phyloP scores from a whole-genome alignment of 2,113 vertebrate genomes.

The Empidonax traillii region DNA sequence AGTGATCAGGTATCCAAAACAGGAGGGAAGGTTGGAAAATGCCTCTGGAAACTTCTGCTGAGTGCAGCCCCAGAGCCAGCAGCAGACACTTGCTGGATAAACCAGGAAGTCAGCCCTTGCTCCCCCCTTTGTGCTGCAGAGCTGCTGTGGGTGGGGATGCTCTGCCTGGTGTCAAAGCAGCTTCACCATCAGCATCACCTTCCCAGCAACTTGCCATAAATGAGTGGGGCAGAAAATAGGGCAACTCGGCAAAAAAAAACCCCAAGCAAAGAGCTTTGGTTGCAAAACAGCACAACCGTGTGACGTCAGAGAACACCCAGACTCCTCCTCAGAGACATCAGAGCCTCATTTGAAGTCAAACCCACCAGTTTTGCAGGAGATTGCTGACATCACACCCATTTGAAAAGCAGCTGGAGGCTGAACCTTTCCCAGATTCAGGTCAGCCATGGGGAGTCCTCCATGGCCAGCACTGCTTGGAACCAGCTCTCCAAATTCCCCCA shows the following conservation, averaged over 20 bases:
- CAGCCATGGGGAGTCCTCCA: neutral
- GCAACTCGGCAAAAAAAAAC: neutral
- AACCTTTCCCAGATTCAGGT: neutral
- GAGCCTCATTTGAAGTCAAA: neutral
- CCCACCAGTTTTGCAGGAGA: neutral
- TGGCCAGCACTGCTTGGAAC: neutral
- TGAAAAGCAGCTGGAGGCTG: neutral
- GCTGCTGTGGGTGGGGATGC: neutral
- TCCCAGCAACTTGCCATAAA: fast-evolving
- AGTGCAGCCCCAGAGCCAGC: neutral
- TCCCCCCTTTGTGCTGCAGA: neutral
- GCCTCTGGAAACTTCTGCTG: neutral
- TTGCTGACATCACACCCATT: neutral
- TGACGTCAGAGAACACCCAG: neutral
- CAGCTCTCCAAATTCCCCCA: neutral
- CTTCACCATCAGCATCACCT: neutral
- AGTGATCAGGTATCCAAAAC: fast-evolving
- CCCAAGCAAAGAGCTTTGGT: neutral
- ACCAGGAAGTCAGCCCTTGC: neutral
- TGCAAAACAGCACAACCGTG: neutral
- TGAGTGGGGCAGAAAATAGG: neutral
- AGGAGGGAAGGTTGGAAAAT: neutral
- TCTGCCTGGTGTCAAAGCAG: neutral
- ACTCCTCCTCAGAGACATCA: neutral
- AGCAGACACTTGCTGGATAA: neutral